Percentiles rank a stretch among this genome's conserved stretches.
Evolutionary conservation across 2,113 vertebrate genomes (phyloP).

Genomic region (Pelmatolapia mariae): DNA sequence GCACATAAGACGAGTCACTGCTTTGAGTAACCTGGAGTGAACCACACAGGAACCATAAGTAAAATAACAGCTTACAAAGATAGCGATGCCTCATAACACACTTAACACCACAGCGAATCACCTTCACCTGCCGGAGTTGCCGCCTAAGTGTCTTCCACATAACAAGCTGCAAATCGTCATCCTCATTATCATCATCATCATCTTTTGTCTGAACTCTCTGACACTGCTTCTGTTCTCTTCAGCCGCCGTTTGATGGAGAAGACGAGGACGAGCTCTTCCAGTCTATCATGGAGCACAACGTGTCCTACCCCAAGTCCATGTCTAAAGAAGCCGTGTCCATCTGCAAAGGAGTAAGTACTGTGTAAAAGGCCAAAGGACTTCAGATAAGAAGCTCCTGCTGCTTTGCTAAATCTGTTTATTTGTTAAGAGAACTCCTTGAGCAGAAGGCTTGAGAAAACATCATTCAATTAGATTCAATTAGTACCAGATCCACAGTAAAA

Average conservation of each 20-base stretch:
- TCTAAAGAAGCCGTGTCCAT: conserved; percentile 97
- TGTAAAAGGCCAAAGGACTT: neutral
- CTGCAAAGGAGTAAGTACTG: conserved; percentile 82
- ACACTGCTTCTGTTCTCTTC: neutral
- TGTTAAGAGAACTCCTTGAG: neutral
- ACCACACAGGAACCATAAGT: neutral
- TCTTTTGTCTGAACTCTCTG: neutral
- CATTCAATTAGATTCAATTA: neutral
- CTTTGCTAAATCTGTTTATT: neutral
- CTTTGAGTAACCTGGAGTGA: neutral
- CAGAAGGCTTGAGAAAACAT: neutral
- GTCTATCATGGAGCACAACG: conserved; percentile 98
- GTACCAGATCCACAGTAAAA: neutral
- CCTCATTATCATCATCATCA: neutral
- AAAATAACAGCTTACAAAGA: neutral
- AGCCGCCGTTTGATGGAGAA: conserved; percentile 97
- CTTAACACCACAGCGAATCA: neutral
- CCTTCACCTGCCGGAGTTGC: neutral
- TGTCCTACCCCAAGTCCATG: conserved; percentile 95
- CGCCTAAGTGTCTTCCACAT: neutral
- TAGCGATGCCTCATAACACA: neutral
- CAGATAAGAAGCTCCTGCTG: neutral
- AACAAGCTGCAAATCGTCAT: neutral
- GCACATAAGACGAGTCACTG: neutral
- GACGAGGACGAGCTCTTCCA: conserved; percentile 97